Evolutionary conservation across 2,797 vertebrate species (phyloP), one percentile per base, ranked within the genome.

Genomic region (Betta splendens): DNA sequence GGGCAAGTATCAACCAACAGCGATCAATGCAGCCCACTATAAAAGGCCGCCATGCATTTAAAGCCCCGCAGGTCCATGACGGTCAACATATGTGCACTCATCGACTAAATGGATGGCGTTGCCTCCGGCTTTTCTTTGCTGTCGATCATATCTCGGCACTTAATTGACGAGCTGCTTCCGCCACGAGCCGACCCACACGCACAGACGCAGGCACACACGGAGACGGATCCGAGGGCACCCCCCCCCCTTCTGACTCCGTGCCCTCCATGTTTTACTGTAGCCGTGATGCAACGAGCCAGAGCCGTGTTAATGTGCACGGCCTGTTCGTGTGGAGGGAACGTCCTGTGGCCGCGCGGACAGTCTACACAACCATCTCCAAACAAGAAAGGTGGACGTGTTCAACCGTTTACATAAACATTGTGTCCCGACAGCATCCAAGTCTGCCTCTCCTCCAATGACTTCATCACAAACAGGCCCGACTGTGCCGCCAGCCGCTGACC

Each of bases 1-100:
- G 66, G 62, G 55, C 59, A 4, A 0, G 45, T 67, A 69, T 81
- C 53, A 72, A 61, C 58, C 43, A 10, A 31, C 53, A 38, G 65
- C 29, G 10, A 89, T 89, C 85, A 51, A 84, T 87, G 70, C 38
- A 6, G 22, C 49, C 43, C 15, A 8, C 69, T 63, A 59, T 75
- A 56, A 81, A 79, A 72, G 71, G 64, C 70, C 74, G 37, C 61
- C 42, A 32, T 67, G 67, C 75, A 66, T 64, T 75, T 57, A 72
- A 64, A 67, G 67, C 63, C 59, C 76, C 12, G 1, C 22, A 17
- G 75, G 67, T 63, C 47, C 15, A 16, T 40, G 17, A 7, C 9
- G 49, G 69, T 53, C 63, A 53, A 64, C 78, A 76, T 78, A 77
- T 73, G 53, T 72, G 2, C 15, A 16, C 64, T 74, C 58, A 72